Evolutionary conservation across 35 echinoderm and acorn worm genomes (phyloP).

Genomic region (Diadema setosum): DNA sequence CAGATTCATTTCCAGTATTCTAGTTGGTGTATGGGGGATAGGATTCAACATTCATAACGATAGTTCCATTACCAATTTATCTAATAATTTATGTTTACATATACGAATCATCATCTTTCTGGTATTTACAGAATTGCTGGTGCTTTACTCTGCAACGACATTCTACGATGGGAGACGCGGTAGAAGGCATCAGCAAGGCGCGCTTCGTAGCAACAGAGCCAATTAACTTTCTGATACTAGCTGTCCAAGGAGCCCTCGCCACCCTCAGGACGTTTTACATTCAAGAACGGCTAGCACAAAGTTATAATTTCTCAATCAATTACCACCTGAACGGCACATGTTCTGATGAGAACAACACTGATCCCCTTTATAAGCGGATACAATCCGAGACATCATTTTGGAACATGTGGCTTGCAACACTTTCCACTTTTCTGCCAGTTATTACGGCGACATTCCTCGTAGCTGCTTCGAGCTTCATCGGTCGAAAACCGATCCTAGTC

Average conservation of each 20-base stretch:
- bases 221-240: neutral
- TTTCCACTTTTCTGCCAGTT: constrained; percentile 16
- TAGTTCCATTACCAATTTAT: too few relatives aligned
- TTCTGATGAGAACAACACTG: neutral
- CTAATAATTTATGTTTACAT: too few relatives aligned
- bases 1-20: too few relatives aligned
- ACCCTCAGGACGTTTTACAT: constrained; percentile 24
- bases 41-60: too few relatives aligned
- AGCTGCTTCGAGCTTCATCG: constrained; percentile 22
- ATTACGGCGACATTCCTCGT: constrained; percentile 2
- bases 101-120: too few relatives aligned
- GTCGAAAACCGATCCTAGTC: constrained; percentile 43
- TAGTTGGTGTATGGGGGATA: too few relatives aligned
- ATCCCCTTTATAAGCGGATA: neutral
- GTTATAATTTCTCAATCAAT: constrained; percentile 15
- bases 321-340: neutral
- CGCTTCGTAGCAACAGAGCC: constrained; percentile 41
- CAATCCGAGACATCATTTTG: constrained; percentile 40
- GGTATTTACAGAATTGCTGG: too few relatives aligned
- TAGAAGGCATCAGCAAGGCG: neutral
- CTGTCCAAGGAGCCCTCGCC: constrained; percentile 11
- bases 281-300: neutral
- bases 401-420: constrained; percentile 24
- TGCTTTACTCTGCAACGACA: too few relatives aligned
- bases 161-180: neutral